Evolutionary conservation across 2,888 invertebrate genomes (phyloP).

Genomic region (Drosophila peninsularis): DNA sequence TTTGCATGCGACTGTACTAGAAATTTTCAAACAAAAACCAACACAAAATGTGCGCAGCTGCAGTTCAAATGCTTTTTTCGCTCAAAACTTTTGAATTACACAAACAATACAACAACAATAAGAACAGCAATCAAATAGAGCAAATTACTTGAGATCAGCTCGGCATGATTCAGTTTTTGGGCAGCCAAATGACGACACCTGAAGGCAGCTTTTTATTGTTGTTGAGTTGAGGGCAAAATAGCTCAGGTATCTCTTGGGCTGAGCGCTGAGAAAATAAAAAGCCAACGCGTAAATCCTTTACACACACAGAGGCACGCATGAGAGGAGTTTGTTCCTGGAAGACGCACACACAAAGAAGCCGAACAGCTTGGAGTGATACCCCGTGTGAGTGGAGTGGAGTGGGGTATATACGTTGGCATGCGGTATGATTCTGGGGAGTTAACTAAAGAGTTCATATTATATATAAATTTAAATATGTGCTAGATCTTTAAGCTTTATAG

Average conservation of each 20-base stretch:
- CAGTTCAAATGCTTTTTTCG: conserved; percentile 60
- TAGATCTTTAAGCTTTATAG: not conserved
- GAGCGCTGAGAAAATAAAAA: conserved; percentile 57
- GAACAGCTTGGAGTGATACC: conserved; percentile 36
- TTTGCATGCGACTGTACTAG: conserved; percentile 52
- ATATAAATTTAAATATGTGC: not conserved
- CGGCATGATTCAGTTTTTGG: conserved; percentile 20
- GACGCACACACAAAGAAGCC: conserved; percentile 49
- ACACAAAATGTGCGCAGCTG: conserved; percentile 68
- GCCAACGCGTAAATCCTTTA: conserved; percentile 74
- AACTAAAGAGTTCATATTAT: no score
- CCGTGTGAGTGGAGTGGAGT: not conserved
- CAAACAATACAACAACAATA: conserved; percentile 44
- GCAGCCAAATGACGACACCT: conserved; percentile 47
- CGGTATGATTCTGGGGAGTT: no score
- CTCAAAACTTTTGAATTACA: conserved; percentile 72
- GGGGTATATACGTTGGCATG: not conserved
- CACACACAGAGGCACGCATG: conserved; percentile 37
- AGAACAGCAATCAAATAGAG: conserved; percentile 53
- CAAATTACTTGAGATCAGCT: conserved; percentile 47
- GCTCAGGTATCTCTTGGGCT: conserved; percentile 71
- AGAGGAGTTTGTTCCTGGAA: conserved; percentile 42
- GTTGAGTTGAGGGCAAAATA: conserved; percentile 58
- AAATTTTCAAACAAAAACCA: conserved; percentile 5
- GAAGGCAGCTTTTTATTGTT: conserved; percentile 37